phyloP scores from a whole-genome alignment of 2,113 vertebrate genomes.

The Dasyornis broadbenti region DNA sequence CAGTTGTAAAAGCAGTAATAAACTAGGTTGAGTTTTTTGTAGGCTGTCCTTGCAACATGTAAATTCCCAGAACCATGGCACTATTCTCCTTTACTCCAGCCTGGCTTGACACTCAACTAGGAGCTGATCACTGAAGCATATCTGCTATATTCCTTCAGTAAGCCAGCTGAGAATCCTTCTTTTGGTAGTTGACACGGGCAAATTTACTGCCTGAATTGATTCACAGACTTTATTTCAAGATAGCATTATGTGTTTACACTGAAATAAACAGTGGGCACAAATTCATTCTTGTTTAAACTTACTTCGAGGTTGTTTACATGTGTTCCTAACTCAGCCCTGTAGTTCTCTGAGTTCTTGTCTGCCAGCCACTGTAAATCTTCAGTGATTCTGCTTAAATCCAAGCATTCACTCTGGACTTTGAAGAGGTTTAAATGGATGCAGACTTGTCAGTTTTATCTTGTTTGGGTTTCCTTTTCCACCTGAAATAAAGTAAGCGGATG shows the following conservation, averaged over 20 bases:
- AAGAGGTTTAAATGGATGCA: neutral
- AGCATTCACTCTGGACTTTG: neutral
- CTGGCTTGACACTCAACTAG: neutral
- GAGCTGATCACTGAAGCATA: neutral
- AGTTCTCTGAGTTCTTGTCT: neutral
- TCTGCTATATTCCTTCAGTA: neutral
- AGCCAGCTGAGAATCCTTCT: neutral
- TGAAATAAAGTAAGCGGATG: constrained; percentile 43
- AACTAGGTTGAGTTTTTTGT: neutral
- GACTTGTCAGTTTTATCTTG: neutral
- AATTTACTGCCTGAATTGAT: neutral
- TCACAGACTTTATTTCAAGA: neutral
- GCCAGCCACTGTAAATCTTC: neutral
- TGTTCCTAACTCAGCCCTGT: neutral
- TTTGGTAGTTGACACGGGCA: neutral
- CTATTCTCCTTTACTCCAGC: neutral
- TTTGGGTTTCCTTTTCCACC: neutral
- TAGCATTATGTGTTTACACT: neutral
- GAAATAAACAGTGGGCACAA: neutral
- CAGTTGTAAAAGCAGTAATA: neutral
- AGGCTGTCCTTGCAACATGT: neutral
- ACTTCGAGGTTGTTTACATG: neutral
- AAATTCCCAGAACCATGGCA: neutral
- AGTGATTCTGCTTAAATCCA: neutral
- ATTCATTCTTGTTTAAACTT: neutral